These are phyloP conservation scores for Metalampra italica DNA, from an alignment of 2,888 invertebrate genomes.

Conservation along the genomic window DNA sequence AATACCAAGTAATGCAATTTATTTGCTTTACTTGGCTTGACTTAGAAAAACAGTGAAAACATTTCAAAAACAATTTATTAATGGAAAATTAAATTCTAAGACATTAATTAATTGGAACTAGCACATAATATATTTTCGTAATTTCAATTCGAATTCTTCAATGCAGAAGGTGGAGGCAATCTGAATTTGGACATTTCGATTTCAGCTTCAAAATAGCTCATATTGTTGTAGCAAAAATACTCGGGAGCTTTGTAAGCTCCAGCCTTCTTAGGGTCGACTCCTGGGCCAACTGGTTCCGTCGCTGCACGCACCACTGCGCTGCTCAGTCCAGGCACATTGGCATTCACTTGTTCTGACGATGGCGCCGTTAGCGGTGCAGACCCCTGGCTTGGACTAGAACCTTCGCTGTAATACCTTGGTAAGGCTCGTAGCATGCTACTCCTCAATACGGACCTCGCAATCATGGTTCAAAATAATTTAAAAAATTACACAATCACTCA, in stretches of 20 bases:
- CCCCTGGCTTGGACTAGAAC: conserved; percentile 26
- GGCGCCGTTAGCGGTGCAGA: conserved; percentile 22
- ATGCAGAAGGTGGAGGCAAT: conserved; percentile 86
- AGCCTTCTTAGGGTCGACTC: conserved; percentile 81
- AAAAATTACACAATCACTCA: conserved; percentile 46
- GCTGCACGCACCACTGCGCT: conserved; percentile 75
- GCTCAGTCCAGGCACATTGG: conserved; percentile 82
- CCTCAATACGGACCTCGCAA: conserved; percentile 27
- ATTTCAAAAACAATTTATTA: conserved; percentile 5
- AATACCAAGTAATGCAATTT: too few species aligned
- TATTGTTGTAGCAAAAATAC: conserved; percentile 88
- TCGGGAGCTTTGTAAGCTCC: conserved; percentile 92
- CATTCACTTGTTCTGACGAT: conserved; percentile 23
- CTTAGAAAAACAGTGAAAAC: neutral
- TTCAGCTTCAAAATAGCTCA: conserved; percentile 90
- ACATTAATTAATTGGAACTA: neutral
- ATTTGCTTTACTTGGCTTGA: too few species aligned
- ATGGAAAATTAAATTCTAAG: neutral
- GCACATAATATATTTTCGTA: conserved; percentile 12
- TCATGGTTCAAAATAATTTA: conserved; percentile 13
- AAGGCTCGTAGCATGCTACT: conserved; percentile 24
- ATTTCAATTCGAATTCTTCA: conserved; percentile 35
- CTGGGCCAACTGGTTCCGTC: conserved; percentile 82
- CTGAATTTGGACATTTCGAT: conserved; percentile 89
- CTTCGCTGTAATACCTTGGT: conserved; percentile 45